Evolutionary conservation across 1,140 invertebrate genomes (phyloP).

Genomic region (Lepidurus packardi): DNA sequence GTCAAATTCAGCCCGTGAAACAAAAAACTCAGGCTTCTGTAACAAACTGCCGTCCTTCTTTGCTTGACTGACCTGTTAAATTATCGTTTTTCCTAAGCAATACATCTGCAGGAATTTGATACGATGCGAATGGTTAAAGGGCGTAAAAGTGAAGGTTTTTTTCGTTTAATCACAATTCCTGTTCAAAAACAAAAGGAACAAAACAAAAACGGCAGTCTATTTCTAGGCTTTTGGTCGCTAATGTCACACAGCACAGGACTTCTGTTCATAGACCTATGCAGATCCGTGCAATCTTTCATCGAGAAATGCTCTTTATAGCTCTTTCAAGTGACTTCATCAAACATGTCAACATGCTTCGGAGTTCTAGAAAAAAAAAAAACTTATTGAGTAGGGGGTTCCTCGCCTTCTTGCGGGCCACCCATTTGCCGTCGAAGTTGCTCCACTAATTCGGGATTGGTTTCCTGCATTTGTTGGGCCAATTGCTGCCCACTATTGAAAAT

Average conservation of each 20-base stretch:
- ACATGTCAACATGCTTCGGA: neutral
- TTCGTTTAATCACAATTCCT: neutral
- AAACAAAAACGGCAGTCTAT: conserved; percentile 1
- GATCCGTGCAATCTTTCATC: neutral
- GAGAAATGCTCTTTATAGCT: neutral
- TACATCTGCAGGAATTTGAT: too few species aligned
- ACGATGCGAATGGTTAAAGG: neutral
- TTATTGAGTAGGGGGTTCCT: conserved; percentile 8
- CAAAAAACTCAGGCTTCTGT: too few species aligned
- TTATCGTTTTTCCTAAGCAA: too few species aligned
- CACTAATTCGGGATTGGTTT: conserved; percentile 53
- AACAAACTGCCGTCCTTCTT: too few species aligned
- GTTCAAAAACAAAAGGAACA: neutral
- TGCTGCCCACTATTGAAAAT: conserved; percentile 50
- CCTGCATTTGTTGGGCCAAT: conserved; percentile 54
- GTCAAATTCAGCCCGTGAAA: too few species aligned
- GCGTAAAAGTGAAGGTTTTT: neutral
- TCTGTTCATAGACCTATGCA: neutral
- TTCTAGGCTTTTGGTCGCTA: neutral
- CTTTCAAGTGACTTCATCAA: neutral
- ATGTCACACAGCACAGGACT: neutral
- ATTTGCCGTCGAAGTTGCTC: conserved; percentile 51
- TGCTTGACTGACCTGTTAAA: too few species aligned
- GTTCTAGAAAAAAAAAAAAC: neutral
- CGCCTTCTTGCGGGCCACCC: conserved; percentile 29